phyloP scores from a whole-genome alignment of 2,888 invertebrate species.

The Dichetophora obliterata region DNA sequence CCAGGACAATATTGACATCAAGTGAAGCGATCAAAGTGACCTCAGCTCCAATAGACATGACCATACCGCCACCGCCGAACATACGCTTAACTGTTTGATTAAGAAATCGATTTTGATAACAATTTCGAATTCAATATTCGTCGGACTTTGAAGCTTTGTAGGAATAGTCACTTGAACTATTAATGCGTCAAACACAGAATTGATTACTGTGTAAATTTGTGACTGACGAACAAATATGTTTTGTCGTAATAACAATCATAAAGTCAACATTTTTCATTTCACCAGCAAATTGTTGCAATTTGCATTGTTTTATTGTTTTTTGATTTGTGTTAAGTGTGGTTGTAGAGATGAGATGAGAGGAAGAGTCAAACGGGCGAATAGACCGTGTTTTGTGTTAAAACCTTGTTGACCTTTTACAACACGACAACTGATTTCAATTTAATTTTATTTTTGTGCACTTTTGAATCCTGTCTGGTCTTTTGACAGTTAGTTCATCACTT shows the following conservation, averaged over 20 bases:
- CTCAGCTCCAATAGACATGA: background rate
- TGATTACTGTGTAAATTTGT: background rate
- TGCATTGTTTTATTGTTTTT: constrained; percentile 3
- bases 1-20: constrained; percentile 31
- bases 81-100: constrained; percentile 15
- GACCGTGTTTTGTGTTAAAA: too few relatives aligned
- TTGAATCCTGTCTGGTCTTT: background rate
- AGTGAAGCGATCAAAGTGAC: background rate
- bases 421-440: background rate
- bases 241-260: constrained; percentile 15
- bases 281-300: background rate
- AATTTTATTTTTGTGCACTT: background rate
- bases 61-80: too few relatives aligned
- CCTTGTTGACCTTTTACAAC: background rate
- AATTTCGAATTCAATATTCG: background rate
- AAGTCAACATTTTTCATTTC: constrained; percentile 2
- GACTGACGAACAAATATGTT: background rate
- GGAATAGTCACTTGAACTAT: background rate
- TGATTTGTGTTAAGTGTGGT: background rate
- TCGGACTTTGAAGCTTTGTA: background rate
- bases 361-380: too few relatives aligned
- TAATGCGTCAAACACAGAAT: background rate
- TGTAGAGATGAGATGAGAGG: background rate
- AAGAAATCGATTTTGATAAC: constrained; percentile 16
- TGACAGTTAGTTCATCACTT: background rate